Evolutionary conservation across 2,797 vertebrate species (phyloP), one percentile per base, ranked within the genome.

Genomic region (Cuculus canorus): DNA sequence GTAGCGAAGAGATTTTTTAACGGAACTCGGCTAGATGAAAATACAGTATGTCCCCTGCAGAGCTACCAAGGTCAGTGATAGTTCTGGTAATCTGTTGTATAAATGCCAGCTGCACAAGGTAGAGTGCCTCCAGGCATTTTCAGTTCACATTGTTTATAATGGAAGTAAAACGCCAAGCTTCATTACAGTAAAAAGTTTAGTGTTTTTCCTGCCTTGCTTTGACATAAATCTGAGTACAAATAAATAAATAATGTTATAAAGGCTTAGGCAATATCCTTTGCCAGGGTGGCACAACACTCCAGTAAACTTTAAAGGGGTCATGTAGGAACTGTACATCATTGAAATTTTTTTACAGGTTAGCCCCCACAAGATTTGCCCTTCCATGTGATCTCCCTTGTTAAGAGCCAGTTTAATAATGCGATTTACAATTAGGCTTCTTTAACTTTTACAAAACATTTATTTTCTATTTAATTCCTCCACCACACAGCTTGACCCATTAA

Each of bases 31-130:
- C 71, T 93, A 94, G 97, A 93, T 97, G 93, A 96, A 96, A 95
- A 95, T 81, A 95, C 77, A 93, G 72, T 52, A 37, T 94, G 87
- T 95, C 94, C 96, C 82, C 88, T 96, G 92, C 93, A 94, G 93
- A 33, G 72, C 88, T 94, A 92, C 83, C 97, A 97, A 97, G 97
- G 97, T 97, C 97, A 95, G 82, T 90, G 61, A 95, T 65, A 96
- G 81, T 94, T 94, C 86, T 96, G 87, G 94, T 96, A 96, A 95
- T 94, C 72, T 68, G 80, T 95, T 97, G 69, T 76, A 93, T 82
- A 97, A 97, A 89, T 96, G 87, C 81, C 88, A 93, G 91, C 91
- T 86, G 86, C 91, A 94, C 63, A 92, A 92, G 93, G 92, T 95
- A 92, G 61, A 91, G 86, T 90, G 82, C 95, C 95, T 95, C 43